Evolutionary conservation across 2,113 vertebrate genomes (phyloP).

Genomic region (Thinocorus orbignyianus): DNA sequence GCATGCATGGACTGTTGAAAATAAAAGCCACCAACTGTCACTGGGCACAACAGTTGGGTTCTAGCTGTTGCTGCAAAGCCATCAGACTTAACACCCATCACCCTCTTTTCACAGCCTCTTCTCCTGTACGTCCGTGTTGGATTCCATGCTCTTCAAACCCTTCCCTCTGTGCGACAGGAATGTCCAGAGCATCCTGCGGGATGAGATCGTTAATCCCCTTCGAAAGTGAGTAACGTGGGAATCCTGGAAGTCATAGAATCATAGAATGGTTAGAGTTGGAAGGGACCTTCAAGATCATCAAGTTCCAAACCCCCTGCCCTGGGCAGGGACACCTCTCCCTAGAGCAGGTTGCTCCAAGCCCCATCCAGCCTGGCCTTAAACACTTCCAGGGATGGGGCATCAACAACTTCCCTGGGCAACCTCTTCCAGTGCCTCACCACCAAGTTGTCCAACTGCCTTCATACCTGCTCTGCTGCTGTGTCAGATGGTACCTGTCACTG

Average conservation of each 20-base stretch:
- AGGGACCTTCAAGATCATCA: too few species aligned
- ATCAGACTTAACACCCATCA: background rate
- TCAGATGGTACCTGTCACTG: background rate
- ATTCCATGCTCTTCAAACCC: constrained; percentile 85
- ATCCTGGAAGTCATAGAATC: background rate
- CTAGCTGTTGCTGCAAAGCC: background rate
- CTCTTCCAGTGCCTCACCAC: too few species aligned
- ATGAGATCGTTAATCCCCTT: constrained; percentile 86
- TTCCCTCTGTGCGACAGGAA: constrained; percentile 66
- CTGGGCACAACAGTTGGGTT: background rate
- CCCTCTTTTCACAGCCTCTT: constrained; percentile 79
- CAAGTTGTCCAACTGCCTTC: accelerated
- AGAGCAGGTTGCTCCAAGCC: too few species aligned
- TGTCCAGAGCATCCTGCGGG: constrained; percentile 82
- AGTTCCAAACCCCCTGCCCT: too few species aligned
- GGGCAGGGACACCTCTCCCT: too few species aligned
- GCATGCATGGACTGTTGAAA: background rate
- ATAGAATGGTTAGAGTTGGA: too few species aligned
- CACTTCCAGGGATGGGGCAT: too few species aligned
- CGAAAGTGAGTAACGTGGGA: constrained; percentile 74
- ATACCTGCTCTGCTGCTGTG: background rate
- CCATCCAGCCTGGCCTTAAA: too few species aligned
- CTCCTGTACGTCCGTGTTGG: constrained; percentile 86
- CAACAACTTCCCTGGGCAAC: too few species aligned
- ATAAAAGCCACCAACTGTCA: background rate